Evolutionary conservation across 2,888 invertebrate species (phyloP), one percentile per base, ranked within the genome.

Genomic region (Allygus modestus): DNA sequence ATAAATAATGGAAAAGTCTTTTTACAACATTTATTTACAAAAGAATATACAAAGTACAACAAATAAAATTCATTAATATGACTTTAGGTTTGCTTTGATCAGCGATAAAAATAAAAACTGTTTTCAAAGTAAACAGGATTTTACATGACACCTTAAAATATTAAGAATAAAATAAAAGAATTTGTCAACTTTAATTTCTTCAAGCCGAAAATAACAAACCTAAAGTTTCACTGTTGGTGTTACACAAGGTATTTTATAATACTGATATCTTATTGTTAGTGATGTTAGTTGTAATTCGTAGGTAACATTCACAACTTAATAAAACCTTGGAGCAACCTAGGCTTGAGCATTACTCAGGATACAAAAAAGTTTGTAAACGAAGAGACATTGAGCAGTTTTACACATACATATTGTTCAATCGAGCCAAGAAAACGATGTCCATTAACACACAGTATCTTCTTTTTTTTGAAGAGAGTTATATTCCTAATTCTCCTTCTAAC

Each of bases 11-110:
- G 17, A 46, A 2, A 28, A 1, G 11, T 31, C 26, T 15, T 65
- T 65, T 28, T 65, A 65, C 15, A 65, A 7, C n/a, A 65, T 65
- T 65, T 65, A 65, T 65, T 65, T 65, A 65, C 65, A 65, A 65
- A 65, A 65, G 11, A 65, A 65, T 65, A 31, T 65, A 65, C 65
- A 65, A 65, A 65, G 2, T 28, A 28, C 17, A 65, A 28, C 31
- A 65, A 28, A 65, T 65, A 65, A 28, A 28, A 65, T 15, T 5
- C 2, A 65, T 58, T 11, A 17, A 46, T 23, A 15, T 65, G 1
- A 31, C 65, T 65, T 65, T 17, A 65, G 12, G 20, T 23, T 58
- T 20, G 23, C 7, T 58, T 58, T 65, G 65, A 65, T 65, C 20
- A 65, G 31, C 12, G 28, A 2, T 58, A 26, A 31, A 20, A 28